phyloP scores from a whole-genome alignment of 2,797 vertebrate species.

The Meriones psammophilus region DNA sequence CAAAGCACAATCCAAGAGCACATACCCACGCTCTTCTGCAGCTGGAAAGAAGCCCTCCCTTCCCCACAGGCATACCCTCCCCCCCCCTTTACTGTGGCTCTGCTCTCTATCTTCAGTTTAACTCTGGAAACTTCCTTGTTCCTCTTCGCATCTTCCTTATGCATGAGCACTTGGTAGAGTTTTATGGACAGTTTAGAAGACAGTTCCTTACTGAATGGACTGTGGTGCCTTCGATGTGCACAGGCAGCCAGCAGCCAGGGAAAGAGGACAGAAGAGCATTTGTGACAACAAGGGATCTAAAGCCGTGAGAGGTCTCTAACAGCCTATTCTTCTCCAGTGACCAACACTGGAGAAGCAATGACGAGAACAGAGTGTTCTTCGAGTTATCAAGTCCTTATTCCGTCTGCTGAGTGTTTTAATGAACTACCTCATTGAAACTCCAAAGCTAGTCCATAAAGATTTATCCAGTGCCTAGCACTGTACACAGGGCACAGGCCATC shows the following conservation, averaged over 20 bases:
- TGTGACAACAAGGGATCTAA: background rate
- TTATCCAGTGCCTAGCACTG: background rate
- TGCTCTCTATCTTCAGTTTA: background rate
- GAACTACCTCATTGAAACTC: background rate
- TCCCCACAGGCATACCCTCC: background rate
- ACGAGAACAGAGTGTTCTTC: background rate
- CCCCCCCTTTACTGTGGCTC: background rate
- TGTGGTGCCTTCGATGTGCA: background rate
- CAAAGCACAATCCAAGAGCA: background rate
- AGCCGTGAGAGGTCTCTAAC: background rate
- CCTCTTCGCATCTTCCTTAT: background rate
- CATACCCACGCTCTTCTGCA: background rate
- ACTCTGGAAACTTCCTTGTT: background rate
- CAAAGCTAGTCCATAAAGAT: background rate
- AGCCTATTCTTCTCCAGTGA: background rate
- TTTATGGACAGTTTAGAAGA: background rate
- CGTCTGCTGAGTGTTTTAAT: background rate
- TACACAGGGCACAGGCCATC: background rate
- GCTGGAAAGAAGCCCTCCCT: background rate
- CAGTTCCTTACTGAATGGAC: background rate
- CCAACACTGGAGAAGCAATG: background rate
- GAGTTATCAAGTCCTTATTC: background rate
- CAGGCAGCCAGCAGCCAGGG: too few species aligned
- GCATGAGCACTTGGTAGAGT: background rate
- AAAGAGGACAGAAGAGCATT: background rate